Conservation (phyloP, 2,888 invertebrate species). For the Agrotis ipsilon region DNA sequence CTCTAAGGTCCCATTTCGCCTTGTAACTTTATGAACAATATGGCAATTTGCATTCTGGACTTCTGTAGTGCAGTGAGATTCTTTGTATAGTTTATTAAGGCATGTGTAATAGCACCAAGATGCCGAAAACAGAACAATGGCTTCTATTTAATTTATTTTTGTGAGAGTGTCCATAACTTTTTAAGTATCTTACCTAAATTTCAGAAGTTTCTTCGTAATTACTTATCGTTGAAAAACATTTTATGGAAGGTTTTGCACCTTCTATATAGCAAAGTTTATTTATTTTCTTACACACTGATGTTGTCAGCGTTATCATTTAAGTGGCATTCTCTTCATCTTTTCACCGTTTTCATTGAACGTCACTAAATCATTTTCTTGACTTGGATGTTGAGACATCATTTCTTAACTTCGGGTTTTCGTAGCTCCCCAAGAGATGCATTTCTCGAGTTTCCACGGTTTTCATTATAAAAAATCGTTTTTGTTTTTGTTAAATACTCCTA, state of each 20-base stretch:
- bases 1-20: background rate
- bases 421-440: conserved; percentile 70
- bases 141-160: conserved; percentile 65
- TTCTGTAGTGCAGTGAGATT: background rate
- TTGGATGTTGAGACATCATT: conserved; percentile 81
- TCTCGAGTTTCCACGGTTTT: conserved; percentile 77
- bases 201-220: background rate
- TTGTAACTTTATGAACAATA: background rate
- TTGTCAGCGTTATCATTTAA: too few relatives aligned
- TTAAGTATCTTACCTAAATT: background rate
- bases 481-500: conserved; percentile 77
- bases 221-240: background rate
- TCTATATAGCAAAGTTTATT: background rate
- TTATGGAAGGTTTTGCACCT: too few relatives aligned
- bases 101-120: conserved; percentile 74
- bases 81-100: background rate
- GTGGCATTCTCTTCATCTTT: too few relatives aligned
- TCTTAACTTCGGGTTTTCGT: conserved; percentile 71
- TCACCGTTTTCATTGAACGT: conserved; percentile 91
- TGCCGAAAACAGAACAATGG: conserved; percentile 79
- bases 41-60: background rate
- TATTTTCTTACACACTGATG: too few relatives aligned
- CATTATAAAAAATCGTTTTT: conserved; percentile 81
- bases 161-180: background rate
- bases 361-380: conserved; percentile 87